Conservation (phyloP, 2,113 vertebrate genomes). For the Gymnogyps californianus region DNA sequence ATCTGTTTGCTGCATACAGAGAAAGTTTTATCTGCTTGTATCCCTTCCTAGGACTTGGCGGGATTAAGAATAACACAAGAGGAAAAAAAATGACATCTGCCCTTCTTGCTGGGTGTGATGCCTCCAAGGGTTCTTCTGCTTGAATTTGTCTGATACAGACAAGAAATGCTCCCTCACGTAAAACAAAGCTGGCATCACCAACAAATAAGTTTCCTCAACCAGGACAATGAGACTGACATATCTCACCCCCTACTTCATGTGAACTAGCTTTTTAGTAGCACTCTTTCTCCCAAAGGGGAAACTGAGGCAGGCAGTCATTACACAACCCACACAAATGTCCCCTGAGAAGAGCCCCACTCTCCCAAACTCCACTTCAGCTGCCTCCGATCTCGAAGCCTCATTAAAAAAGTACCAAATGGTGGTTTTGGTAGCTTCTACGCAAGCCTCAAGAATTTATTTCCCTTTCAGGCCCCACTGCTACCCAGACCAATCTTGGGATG, state of each 20-base stretch:
- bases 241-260: not conserved
- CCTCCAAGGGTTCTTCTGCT: not conserved
- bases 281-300: not conserved
- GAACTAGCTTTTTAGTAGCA: not conserved
- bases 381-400: not conserved
- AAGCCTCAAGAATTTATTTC: not conserved
- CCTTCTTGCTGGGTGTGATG: not conserved
- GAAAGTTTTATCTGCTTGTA: not conserved
- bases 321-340: no score
- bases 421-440: not conserved
- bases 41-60: not conserved
- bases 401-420: not conserved
- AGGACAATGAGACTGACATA: not conserved
- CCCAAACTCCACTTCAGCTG: not conserved
- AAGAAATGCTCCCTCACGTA: rapidly evolving
- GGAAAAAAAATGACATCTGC: not conserved
- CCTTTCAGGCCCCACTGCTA: no score
- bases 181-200: not conserved
- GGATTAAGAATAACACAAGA: not conserved
- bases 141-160: not conserved
- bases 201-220: not conserved
- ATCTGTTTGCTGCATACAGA: not conserved
- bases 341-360: not conserved
- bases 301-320: not conserved
- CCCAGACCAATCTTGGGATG: not conserved